Evolutionary conservation across 2,113 vertebrate species (phyloP), one percentile per base, ranked within the genome.

Genomic region (Oryctolagus cuniculus): DNA sequence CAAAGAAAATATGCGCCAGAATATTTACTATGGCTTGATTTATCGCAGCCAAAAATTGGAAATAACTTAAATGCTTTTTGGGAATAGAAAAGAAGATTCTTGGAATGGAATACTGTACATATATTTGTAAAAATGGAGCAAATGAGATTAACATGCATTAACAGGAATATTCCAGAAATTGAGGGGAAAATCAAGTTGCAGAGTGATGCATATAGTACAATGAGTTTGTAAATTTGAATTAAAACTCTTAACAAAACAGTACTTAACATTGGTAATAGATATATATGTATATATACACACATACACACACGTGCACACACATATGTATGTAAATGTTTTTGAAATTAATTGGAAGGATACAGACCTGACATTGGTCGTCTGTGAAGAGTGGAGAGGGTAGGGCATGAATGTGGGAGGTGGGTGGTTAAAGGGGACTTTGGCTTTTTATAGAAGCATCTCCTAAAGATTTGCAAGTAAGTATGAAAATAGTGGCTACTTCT

Each of bases 391-490:
- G 36, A 51, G 79, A 53, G 38, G 88, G 74, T 64, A 67, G 49
- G 78, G 38, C 53, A 83, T 78, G 79, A 31, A 19, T 83, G 29
- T 66, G 86, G 80, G 85, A 22, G 87, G 53, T 44, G 44, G 86
- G 78, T 51, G 70, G 77, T 89, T 87, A 93, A 55, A 61, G 83
- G 88, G 74, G 22, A 58, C 58, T 80, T 93, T 38, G 90, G n/a
- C 91, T 95, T 97, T 95, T 93, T 96, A 95, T 87, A 72, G 72
- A 95, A 84, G 74, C 58, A 70, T 93, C 95, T 95, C 83, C 84
- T 93, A 90, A 87, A 94, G 29, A 89, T 58, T 61, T 87, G 19
- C 69, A 89, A 95, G 83, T 70, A 95, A 95, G 94, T 92, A 94
- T 90, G 25, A 86, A 97, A 69, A 93, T 90, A 87, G n/a, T 96